phyloP scores from a whole-genome alignment of 2,888 invertebrate genomes.

The Hofmannophila pseudospretella region DNA sequence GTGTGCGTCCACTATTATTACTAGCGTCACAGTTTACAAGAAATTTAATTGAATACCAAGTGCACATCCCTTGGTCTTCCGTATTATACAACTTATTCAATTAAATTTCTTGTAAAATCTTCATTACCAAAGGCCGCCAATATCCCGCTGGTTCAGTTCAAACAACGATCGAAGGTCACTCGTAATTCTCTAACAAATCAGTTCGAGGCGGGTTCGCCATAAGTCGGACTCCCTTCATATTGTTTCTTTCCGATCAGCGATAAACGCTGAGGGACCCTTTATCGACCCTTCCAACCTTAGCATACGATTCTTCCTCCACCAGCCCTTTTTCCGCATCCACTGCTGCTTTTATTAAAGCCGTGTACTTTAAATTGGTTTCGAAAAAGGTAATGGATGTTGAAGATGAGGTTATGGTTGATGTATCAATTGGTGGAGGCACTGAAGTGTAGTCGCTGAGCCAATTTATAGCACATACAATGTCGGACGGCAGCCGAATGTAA shows the following conservation, averaged over 20 bases:
- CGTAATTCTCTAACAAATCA: constrained; percentile 33
- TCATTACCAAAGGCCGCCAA: too few relatives aligned
- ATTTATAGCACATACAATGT: constrained; percentile 44
- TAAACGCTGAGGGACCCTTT: constrained; percentile 42
- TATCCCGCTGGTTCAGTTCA: too few relatives aligned
- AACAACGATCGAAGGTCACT: constrained; percentile 21
- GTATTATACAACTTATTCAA: too few relatives aligned
- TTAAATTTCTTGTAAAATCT: too few relatives aligned
- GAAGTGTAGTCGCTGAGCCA: constrained; percentile 35
- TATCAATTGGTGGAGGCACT: constrained; percentile 16
- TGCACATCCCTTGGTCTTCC: too few relatives aligned
- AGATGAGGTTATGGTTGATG: constrained; percentile 5
- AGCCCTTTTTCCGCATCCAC: constrained; percentile 9
- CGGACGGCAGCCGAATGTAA: constrained; percentile 40
- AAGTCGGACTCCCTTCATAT: constrained; percentile 42
- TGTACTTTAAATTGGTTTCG: background rate
- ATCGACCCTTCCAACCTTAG: constrained; percentile 24
- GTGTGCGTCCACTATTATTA: too few relatives aligned
- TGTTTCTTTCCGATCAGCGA: constrained; percentile 51
- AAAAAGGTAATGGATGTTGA: constrained; percentile 17
- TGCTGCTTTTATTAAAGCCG: background rate
- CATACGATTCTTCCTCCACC: constrained; percentile 2
- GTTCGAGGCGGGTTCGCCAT: constrained; percentile 25
- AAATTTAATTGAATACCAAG: too few relatives aligned
- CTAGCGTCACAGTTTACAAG: too few relatives aligned